These are phyloP conservation scores for Lota lota DNA, from an alignment of 2,113 vertebrate species.

Conservation along the genomic window DNA sequence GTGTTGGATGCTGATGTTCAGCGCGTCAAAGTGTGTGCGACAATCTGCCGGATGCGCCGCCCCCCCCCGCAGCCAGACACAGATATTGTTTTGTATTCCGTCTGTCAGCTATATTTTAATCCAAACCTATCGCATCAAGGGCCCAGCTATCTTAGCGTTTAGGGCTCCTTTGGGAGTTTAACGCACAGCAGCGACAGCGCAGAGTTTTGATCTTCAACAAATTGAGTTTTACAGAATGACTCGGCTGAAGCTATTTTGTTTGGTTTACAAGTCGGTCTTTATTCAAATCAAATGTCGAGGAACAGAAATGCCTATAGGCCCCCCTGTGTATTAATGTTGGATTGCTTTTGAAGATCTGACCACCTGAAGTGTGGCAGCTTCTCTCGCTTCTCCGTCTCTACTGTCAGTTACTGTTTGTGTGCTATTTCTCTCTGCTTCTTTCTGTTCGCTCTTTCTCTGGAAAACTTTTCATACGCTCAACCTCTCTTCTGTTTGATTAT, in stretches of 20 bases:
- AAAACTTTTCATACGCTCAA: not conserved
- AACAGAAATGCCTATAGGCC: conserved; percentile 31
- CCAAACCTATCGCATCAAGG: conserved; percentile 26
- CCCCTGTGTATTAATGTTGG: conserved; percentile 31
- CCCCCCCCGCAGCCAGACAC: conserved; percentile 16
- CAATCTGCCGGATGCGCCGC: conserved; percentile 5
- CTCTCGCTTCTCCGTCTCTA: not conserved
- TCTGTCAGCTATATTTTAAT: conserved; percentile 54
- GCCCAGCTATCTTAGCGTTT: conserved; percentile 40
- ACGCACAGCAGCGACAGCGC: conserved; percentile 35
- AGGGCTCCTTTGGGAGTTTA: conserved; percentile 40
- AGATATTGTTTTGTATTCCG: conserved; percentile 36
- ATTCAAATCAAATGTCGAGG: conserved; percentile 37
- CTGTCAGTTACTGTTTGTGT: not conserved
- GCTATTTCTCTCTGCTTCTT: conserved; percentile 1
- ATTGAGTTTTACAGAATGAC: conserved; percentile 60
- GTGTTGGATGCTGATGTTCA: too few relatives aligned
- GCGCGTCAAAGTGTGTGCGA: conserved; percentile 17
- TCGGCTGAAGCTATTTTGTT: conserved; percentile 49
- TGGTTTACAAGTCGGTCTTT: conserved; percentile 50
- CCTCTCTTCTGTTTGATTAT: not conserved
- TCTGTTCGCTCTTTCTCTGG: not conserved
- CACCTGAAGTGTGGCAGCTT: conserved; percentile 26
- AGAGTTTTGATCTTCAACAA: conserved; percentile 58
- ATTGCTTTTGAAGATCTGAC: conserved; percentile 33